phyloP scores from a whole-genome alignment of 2,888 invertebrate species.

The Sarcophaga carnaria region DNA sequence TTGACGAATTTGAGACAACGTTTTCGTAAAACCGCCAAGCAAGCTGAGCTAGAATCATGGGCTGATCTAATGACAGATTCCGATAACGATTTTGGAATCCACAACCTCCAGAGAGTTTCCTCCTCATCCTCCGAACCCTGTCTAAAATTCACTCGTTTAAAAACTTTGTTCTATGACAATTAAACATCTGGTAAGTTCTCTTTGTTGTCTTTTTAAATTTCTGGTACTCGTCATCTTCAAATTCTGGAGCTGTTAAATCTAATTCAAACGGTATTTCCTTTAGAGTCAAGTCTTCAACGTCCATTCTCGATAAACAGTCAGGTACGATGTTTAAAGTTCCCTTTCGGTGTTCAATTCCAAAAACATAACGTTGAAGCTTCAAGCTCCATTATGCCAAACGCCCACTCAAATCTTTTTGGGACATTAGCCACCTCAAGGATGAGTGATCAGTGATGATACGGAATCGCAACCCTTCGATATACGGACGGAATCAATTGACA shows the following conservation, averaged over 20 bases:
- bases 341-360: too few species aligned
- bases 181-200: conserved; percentile 3
- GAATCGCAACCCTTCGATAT: conserved; percentile 22
- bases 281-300: too few species aligned
- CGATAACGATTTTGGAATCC: conserved; percentile 1
- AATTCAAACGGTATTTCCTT: not conserved
- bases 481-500: conserved; percentile 15
- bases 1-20: too few species aligned
- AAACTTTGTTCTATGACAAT: conserved; percentile 2
- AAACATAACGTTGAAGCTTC: too few species aligned
- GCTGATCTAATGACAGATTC: not conserved
- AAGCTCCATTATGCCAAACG: conserved; percentile 29
- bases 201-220: too few species aligned
- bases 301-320: too few species aligned
- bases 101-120: conserved; percentile 19
- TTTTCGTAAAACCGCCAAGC: too few species aligned
- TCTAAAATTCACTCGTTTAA: conserved; percentile 13
- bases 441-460: conserved; percentile 29
- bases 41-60: too few species aligned
- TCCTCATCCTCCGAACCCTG: conserved; percentile 14
- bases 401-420: conserved; percentile 26
- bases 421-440: conserved; percentile 14
- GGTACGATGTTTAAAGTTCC: too few species aligned
- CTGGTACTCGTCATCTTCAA: not conserved
- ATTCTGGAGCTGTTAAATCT: not conserved